A percentile compares a stretch with the other conserved stretches of the same genome.
These are phyloP conservation scores for Lasioglossum albipes DNA, from an alignment of 1,140 invertebrate species.

Conservation along the genomic window DNA sequence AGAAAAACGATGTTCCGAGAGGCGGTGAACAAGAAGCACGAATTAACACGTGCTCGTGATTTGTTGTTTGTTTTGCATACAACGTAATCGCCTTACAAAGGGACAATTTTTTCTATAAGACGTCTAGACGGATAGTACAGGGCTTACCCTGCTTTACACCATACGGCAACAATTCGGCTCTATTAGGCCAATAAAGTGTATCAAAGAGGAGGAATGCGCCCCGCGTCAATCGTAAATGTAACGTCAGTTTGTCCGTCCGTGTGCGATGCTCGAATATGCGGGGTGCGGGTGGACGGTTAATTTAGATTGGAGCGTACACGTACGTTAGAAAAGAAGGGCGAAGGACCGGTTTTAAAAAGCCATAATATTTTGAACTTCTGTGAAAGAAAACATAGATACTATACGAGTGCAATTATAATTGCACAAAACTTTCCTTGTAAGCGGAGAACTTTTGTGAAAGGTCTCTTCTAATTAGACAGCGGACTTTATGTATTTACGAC, in stretches of 20 bases:
- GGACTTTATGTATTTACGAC: too few relatives aligned
- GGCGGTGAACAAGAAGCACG: not conserved
- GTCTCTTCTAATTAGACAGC: too few relatives aligned
- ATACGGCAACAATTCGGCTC: constrained; percentile 63
- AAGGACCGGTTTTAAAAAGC: not conserved
- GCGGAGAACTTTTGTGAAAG: too few relatives aligned
- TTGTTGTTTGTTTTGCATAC: constrained; percentile 54
- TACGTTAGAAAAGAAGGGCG: not conserved
- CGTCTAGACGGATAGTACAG: constrained; percentile 43
- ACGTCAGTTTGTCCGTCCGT: constrained; percentile 48
- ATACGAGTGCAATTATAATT: not conserved
- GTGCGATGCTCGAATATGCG: constrained; percentile 19
- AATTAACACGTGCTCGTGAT: constrained; percentile 25
- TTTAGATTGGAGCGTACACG: constrained; percentile 28
- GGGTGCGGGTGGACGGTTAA: constrained; percentile 52
- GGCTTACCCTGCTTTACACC: constrained; percentile 49
- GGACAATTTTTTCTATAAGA: constrained; percentile 37
- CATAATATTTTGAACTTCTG: not conserved
- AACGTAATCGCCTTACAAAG: constrained; percentile 34
- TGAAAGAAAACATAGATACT: not conserved
- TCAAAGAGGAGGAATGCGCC: constrained; percentile 61
- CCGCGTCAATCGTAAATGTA: constrained; percentile 58
- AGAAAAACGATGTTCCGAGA: not conserved
- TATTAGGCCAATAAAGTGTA: constrained; percentile 65
- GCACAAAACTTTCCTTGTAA: too few relatives aligned